phyloP scores from a whole-genome alignment of 2,888 invertebrate genomes.

The Julus scanicus region DNA sequence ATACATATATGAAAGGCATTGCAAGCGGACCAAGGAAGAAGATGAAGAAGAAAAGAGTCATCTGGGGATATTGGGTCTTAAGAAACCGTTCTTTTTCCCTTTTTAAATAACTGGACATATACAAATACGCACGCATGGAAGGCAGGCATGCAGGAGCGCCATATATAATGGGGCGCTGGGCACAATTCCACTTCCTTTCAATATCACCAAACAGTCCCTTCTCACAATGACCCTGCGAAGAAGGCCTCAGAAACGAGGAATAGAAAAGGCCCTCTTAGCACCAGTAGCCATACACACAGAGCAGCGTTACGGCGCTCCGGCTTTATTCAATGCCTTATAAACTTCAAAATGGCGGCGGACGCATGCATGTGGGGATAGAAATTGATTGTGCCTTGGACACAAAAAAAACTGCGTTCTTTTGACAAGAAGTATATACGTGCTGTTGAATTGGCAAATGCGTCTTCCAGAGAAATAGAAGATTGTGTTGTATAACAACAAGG shows the following conservation, averaged over 20 bases:
- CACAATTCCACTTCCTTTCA: slow-evolving; percentile 5
- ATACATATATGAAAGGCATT: background rate
- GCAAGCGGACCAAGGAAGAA: background rate
- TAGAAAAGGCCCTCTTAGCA: slow-evolving; percentile 14
- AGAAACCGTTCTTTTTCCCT: slow-evolving; percentile 16
- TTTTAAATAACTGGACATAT: slow-evolving; percentile 42
- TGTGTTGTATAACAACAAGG: background rate
- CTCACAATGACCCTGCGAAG: background rate
- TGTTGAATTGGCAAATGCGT: background rate
- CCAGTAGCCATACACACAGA: too few species aligned
- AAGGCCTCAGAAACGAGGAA: slow-evolving; percentile 1
- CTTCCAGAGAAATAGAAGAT: background rate
- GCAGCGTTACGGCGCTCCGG: background rate
- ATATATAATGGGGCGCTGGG: background rate
- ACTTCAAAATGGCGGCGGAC: background rate
- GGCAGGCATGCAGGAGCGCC: background rate
- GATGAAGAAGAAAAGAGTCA: slow-evolving; percentile 38
- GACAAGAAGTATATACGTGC: background rate
- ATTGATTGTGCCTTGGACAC: background rate
- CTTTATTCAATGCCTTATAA: background rate
- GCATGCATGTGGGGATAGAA: background rate
- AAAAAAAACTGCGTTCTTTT: background rate
- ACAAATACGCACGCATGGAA: background rate
- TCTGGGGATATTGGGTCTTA: slow-evolving; percentile 42
- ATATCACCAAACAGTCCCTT: background rate